Evolutionary conservation across 2,797 vertebrate species (phyloP), one percentile per base, ranked within the genome.

Genomic region (Hypotaenidia okinawae): DNA sequence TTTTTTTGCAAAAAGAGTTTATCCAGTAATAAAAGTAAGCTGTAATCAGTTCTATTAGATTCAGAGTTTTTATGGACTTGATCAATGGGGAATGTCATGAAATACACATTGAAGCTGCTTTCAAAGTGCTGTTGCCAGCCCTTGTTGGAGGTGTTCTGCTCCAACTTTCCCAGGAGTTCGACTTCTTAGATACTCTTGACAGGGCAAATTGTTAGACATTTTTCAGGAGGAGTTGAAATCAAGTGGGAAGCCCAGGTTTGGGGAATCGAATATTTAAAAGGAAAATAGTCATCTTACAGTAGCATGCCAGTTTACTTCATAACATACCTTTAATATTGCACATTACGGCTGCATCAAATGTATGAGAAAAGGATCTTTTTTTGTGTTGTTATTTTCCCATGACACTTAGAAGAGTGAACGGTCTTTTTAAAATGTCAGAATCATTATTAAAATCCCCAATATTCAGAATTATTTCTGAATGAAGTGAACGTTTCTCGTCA

Each of bases 21-120:
- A 72, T 67, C 51, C 41, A 64, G 28, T 93, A 90, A 73, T 95
- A 83, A 91, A 87, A 75, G 87, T 73, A 91, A 85, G 6, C 2
- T 32, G 24, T 96, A 93, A 87, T 66, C n/a, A 80, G 66, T 61
- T 87, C 43, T 95, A 13, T 94, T 96, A 62, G 43, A 49, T 67
- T 91, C 33, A 70, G 43, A 86, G 32, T 69, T 49, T 92, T 92
- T 92, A 25, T 88, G 62, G 79, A 86, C 68, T 87, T 82, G 67
- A 49, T 92, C 79, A 93, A 33, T 66, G 16, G 59, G 27, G 68
- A 92, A 58, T 87, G 33, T 75, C 57, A 17, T 22, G 45, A 91
- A 84, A 84, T 79, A 64, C 25, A 21, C 1, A 1, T 18, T 54
- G 57, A 67, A 93, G 49, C 91, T 76, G 54, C 27, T 82, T 87